phyloP scores from a whole-genome alignment of 1,140 invertebrate species.

The Olivierus martensii region DNA sequence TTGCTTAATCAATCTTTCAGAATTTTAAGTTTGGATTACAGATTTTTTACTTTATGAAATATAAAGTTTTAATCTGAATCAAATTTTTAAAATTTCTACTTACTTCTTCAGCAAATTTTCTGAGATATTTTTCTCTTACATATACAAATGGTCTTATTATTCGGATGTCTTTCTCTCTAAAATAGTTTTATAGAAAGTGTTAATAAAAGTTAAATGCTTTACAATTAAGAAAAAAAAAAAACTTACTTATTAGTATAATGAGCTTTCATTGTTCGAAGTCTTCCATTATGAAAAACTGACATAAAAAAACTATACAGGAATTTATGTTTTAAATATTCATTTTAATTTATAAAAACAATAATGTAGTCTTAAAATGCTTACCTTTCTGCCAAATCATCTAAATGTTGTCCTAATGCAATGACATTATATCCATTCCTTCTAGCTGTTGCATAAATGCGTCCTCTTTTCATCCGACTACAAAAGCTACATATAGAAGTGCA shows the following conservation, averaged over 20 bases:
- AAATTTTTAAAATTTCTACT: background rate
- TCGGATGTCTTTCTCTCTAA: constrained; percentile 59
- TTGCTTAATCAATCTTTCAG: no score
- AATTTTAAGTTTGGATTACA: no score
- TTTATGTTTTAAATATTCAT: no score
- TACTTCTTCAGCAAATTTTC: constrained; percentile 45
- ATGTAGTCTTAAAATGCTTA: constrained; percentile 4
- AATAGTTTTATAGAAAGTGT: constrained; percentile 12
- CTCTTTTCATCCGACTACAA: constrained; percentile 51
- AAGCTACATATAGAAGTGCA: constrained; percentile 49
- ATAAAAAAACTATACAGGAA: constrained; percentile 48
- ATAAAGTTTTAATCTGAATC: no score
- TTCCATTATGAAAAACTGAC: constrained; percentile 65
- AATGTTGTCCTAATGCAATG: constrained; percentile 66
- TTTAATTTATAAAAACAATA: background rate
- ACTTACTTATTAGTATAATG: constrained; percentile 47
- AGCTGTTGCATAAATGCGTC: constrained; percentile 57
- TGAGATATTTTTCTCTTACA: constrained; percentile 57
- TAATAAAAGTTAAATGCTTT: background rate
- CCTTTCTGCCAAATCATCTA: constrained; percentile 68
- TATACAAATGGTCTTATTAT: constrained; percentile 78
- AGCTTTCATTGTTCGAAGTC: constrained; percentile 64
- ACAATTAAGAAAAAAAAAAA: background rate
- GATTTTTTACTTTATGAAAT: no score
- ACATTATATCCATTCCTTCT: constrained; percentile 66